These are phyloP conservation scores for Holothuria leucospilota DNA, from an alignment of 53 echinoderm and acorn worm species.

Conservation along the genomic window DNA sequence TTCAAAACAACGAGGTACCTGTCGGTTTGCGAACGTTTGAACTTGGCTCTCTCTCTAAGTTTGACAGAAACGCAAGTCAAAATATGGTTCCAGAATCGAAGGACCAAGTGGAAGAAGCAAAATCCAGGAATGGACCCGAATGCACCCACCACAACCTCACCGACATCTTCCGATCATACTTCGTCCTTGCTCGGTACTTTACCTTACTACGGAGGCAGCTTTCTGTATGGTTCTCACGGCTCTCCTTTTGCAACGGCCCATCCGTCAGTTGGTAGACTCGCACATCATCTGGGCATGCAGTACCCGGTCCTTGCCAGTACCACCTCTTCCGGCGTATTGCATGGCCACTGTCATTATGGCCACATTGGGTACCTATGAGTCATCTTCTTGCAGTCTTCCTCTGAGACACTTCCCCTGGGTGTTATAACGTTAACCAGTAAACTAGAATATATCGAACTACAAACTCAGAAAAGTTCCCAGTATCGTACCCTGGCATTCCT, in stretches of 20 bases:
- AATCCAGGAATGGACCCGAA: conserved; percentile 99
- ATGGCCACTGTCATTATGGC: conserved; percentile 44
- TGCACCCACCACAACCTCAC: conserved; percentile 82
- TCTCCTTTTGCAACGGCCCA: conserved; percentile 34
- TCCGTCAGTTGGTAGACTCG: conserved; percentile 20
- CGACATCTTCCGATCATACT: conserved; percentile 60
- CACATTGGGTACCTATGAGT: conserved; percentile 36
- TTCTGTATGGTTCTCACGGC: conserved; percentile 9
- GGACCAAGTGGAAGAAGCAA: conserved; percentile 99
- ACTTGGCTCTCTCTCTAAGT: conserved; percentile 90
- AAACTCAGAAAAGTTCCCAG: no score
- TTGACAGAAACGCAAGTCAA: conserved; percentile 98
- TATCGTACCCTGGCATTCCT: no score
- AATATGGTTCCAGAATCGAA: conserved; percentile 99
- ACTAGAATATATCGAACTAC: no score
- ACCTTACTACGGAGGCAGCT: conserved; percentile 41
- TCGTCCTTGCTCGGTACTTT: conserved; percentile 49
- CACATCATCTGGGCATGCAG: conserved; percentile 39
- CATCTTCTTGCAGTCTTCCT: background rate
- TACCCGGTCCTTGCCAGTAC: conserved; percentile 43
- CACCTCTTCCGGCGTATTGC: conserved; percentile 15
- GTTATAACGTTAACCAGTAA: no score
- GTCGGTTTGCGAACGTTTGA: conserved; percentile 94
- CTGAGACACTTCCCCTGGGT: no score
- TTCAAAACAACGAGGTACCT: conserved; percentile 97